Evolutionary conservation across 2,113 vertebrate genomes (phyloP).

Genomic region (Odontesthes bonariensis): DNA sequence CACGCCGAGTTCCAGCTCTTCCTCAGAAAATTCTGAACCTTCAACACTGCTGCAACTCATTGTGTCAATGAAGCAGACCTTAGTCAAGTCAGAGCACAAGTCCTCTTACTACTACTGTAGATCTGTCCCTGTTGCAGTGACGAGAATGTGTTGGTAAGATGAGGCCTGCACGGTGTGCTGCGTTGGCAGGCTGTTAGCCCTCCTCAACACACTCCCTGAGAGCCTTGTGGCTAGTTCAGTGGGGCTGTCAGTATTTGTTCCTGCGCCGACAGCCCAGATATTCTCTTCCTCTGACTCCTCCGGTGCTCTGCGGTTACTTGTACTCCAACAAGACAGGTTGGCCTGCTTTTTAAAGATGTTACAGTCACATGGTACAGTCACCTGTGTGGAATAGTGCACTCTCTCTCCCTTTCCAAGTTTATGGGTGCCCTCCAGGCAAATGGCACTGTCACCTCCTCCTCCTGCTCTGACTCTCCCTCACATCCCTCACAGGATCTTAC

Average conservation of each 20-base stretch:
- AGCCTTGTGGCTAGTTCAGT: conserved; percentile 2
- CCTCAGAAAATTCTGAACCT: conserved; percentile 77
- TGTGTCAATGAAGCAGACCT: neutral
- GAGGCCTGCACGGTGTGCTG: neutral
- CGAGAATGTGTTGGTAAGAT: neutral
- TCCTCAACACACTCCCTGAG: neutral
- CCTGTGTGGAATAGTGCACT: conserved; percentile 75
- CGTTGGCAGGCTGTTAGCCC: neutral
- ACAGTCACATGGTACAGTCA: conserved; percentile 80
- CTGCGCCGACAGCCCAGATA: conserved; percentile 69
- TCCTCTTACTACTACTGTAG: neutral
- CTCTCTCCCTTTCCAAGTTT: conserved; percentile 74
- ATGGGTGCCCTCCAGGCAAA: conserved; percentile 76
- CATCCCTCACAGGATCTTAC: conserved; percentile 61
- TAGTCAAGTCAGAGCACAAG: neutral
- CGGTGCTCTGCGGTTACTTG: conserved; percentile 72
- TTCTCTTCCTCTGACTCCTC: conserved; percentile 61
- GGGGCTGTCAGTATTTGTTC: conserved; percentile 68
- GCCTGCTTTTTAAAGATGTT: conserved; percentile 77
- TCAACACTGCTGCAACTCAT: conserved; percentile 80
- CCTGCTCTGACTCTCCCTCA: conserved; percentile 72
- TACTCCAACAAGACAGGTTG: conserved; percentile 73
- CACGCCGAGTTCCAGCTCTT: conserved; percentile 76
- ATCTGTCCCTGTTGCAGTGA: neutral
- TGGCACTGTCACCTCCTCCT: conserved; percentile 79